A percentile compares a stretch with the other conserved stretches of the same genome.
These are phyloP conservation scores for Ahaetulla prasina DNA, from an alignment of 2,113 vertebrate species.

Conservation along the genomic window DNA sequence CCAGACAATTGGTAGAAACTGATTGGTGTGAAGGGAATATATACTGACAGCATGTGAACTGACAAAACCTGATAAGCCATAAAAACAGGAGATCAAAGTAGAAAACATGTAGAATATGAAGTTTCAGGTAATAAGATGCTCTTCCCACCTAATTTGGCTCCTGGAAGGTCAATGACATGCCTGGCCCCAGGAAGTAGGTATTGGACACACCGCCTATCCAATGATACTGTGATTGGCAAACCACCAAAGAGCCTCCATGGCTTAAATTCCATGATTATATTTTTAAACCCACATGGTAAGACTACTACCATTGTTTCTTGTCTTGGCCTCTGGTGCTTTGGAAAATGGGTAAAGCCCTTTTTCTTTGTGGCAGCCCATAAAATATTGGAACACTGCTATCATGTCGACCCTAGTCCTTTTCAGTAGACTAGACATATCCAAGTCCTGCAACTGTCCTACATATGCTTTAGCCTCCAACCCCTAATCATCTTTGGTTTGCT, in stretches of 20 bases:
- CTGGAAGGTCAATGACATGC: background rate
- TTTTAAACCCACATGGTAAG: background rate
- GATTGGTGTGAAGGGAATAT: background rate
- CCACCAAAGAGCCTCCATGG: background rate
- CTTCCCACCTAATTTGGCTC: background rate
- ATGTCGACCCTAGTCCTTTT: background rate
- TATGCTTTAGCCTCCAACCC: background rate
- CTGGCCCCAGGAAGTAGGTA: background rate
- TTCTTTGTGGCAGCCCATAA: background rate
- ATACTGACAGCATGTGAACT: background rate
- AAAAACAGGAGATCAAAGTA: background rate
- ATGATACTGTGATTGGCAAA: background rate
- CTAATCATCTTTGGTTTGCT: background rate
- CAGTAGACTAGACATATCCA: background rate
- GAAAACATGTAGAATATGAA: background rate
- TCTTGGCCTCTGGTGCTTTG: background rate
- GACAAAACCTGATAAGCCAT: background rate
- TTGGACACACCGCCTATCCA: background rate
- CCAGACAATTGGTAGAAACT: background rate
- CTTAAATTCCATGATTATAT: background rate
- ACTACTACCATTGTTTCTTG: background rate
- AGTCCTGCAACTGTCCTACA: background rate
- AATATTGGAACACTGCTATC: background rate
- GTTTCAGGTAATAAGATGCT: background rate
- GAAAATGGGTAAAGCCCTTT: background rate